Evolutionary conservation across 2,113 vertebrate species (phyloP).

Genomic region (Rattus rattus): DNA sequence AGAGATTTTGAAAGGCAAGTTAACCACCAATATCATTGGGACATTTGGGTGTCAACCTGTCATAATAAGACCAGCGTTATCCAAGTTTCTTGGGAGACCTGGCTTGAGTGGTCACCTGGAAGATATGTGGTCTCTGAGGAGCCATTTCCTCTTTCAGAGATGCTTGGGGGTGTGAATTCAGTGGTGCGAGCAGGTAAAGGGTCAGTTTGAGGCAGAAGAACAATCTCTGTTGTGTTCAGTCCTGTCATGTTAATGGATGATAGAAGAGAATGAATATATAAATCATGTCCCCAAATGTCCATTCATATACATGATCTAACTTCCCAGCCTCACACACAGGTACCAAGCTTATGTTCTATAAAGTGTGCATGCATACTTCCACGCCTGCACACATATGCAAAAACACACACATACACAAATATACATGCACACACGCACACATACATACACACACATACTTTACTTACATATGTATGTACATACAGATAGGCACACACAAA

Average conservation of each 20-base stretch:
- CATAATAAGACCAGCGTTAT: neutral
- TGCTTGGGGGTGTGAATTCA: slow-evolving; percentile 76
- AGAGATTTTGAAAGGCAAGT: neutral
- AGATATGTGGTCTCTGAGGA: neutral
- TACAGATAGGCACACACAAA: neutral
- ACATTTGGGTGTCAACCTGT: slow-evolving; percentile 45
- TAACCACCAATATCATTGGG: neutral
- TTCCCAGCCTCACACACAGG: rapidly evolving
- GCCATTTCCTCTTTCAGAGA: slow-evolving; percentile 59
- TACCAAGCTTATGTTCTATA: neutral
- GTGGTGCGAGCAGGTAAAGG: slow-evolving; percentile 61
- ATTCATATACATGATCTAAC: no score
- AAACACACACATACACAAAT: neutral
- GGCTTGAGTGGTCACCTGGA: neutral
- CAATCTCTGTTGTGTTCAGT: rapidly evolving
- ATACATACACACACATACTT: neutral
- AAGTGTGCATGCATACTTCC: neutral
- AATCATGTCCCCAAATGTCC: neutral
- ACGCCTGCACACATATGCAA: neutral
- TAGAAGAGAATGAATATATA: neutral
- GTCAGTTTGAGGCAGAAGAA: rapidly evolving
- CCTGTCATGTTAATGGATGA: neutral
- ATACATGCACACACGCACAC: neutral
- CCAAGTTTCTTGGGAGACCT: neutral
- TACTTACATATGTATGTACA: neutral